Evolutionary conservation across 2,888 invertebrate genomes (phyloP).

Genomic region (Autographa gamma): DNA sequence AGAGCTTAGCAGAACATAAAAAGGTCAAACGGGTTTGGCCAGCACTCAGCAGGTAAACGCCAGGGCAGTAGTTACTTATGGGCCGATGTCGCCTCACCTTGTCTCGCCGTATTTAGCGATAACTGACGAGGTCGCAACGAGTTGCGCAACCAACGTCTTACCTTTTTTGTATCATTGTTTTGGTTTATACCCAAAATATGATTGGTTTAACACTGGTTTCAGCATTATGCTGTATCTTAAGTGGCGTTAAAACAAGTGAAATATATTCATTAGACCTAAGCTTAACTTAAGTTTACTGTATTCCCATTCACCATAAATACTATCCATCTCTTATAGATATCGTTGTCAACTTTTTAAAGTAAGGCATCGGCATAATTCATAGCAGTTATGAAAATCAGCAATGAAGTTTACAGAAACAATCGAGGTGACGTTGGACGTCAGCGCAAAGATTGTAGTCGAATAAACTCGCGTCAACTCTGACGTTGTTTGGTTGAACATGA

Average conservation of each 20-base stretch:
- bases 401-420: background rate
- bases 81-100: conserved; percentile 81
- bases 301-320: background rate
- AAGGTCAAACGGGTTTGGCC: conserved; percentile 56
- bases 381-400: background rate
- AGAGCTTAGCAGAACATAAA: conserved; percentile 37
- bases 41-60: conserved; percentile 61
- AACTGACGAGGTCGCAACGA: conserved; percentile 80
- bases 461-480: conserved; percentile 7
- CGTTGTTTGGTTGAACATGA: background rate
- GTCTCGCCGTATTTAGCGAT: conserved; percentile 81
- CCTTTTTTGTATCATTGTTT: conserved; percentile 73
- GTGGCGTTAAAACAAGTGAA: background rate
- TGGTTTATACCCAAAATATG: conserved; percentile 60
- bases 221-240: background rate
- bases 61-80: conserved; percentile 71
- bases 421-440: background rate
- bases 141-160: conserved; percentile 77
- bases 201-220: conserved; percentile 38
- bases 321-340: too few species aligned
- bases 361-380: background rate
- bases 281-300: background rate
- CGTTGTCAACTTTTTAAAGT: too few species aligned
- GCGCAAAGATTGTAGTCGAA: background rate
- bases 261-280: background rate